Base-by-base conservation (phyloP, 2,113 vertebrate genomes). In the Probosciger aterrimus region DNA sequence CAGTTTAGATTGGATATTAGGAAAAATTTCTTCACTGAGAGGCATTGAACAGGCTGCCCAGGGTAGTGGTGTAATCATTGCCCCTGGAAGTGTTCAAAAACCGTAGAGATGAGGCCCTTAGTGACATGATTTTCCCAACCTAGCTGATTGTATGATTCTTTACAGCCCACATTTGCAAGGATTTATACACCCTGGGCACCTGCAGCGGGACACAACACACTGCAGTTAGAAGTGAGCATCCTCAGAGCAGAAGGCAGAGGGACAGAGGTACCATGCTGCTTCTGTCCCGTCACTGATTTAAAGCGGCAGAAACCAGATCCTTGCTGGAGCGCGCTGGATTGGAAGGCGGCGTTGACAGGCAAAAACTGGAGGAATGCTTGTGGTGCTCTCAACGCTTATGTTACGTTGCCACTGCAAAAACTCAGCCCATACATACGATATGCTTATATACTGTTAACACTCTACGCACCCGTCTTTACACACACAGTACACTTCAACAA, bases 261-360 rank as follows among this genome's bases (percentile, higher is more conserved):
- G 39, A 22, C 3, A 2, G 31, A 52, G 22, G 24, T 8, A 10
- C 7, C 15, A 8, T 2, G 4, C 0, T 1, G 24, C 1, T 9
- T 69, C 27, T 49, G 30, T 7, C 25, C 10, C 1, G 17, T 10
- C 11, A 50, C 25, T 1, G 17, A 50, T 33, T 35, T 37, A 12
- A 35, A 75, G 2, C 3, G n/a, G 19, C 13, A 41, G 14, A 70
- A 67, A n/a, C 9, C 7, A 20, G n/a, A 1, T 37, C 39, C 31
- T 37, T 28, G 12, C 11, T 15, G 18, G 10, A 27, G 25, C 1
- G 1, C 3, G 3, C 13, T 16, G 22, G 12, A 8, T 5, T 5
- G 16, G 30, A 43, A 33, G 18, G 7, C 4, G 6, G 43, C 0
- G 0, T 1, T 33, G 14, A 8, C 0, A 4, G 18, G 19, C 4